Conservation (phyloP, 2,888 invertebrate species). For the Dicyrtomina minuta region DNA sequence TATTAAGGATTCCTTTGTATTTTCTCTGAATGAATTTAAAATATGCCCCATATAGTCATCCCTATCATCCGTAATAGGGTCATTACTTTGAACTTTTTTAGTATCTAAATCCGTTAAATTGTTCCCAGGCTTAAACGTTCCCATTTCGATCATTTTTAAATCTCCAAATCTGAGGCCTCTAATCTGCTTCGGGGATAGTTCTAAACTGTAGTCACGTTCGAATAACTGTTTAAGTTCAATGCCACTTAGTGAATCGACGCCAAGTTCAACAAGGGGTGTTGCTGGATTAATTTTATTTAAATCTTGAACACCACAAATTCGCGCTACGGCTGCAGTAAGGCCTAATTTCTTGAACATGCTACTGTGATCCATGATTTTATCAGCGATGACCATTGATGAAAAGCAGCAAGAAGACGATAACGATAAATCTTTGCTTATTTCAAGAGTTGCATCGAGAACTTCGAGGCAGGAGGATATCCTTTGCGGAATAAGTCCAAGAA, state of each 20-base stretch:
- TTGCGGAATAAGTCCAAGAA: constrained; percentile 77
- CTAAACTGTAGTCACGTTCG: constrained; percentile 84
- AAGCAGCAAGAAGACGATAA: constrained; percentile 57
- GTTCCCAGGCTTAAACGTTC: constrained; percentile 64
- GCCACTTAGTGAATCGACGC: constrained; percentile 96
- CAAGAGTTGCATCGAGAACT: constrained; percentile 61
- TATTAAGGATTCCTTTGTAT: background rate
- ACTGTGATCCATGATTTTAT: background rate
- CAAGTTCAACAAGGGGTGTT: constrained; percentile 78
- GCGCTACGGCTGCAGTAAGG: background rate
- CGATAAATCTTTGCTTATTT: too few relatives aligned
- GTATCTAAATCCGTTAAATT: too few relatives aligned
- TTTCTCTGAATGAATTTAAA: too few relatives aligned
- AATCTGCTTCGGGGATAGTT: constrained; percentile 82
- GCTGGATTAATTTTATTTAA: constrained; percentile 54
- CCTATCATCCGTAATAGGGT: constrained; percentile 67
- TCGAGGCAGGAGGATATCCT: constrained; percentile 78
- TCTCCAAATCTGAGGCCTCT: constrained; percentile 75
- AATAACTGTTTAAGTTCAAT: constrained; percentile 92
- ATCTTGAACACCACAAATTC: constrained; percentile 15
- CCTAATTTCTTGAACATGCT: background rate
- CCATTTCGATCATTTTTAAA: constrained; percentile 59
- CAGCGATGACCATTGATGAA: constrained; percentile 7
- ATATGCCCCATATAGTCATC: constrained; percentile 58
- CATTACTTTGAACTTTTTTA: too few relatives aligned